Conservation (phyloP, 2,113 vertebrate species). For the Phoxinus phoxinus region DNA sequence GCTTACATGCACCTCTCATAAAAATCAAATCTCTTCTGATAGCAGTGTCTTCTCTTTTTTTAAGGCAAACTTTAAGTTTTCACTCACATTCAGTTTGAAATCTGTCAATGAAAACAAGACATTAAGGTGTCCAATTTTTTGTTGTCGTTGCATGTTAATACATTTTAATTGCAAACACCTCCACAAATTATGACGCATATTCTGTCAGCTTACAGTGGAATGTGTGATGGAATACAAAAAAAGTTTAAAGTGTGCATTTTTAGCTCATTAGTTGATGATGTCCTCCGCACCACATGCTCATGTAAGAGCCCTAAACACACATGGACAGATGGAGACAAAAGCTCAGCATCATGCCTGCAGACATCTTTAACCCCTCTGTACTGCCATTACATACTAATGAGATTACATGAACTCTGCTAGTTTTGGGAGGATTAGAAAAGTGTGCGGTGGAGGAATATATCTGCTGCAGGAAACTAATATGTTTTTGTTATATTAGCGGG, state of each 20-base stretch:
- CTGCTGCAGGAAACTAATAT: neutral
- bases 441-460: neutral
- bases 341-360: slow-evolving; percentile 43
- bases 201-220: neutral
- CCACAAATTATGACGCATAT: neutral
- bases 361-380: slow-evolving; percentile 45
- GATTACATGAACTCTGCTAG: slow-evolving; percentile 32
- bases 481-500: neutral
- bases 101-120: neutral
- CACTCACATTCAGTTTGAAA: neutral
- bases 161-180: neutral
- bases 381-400: slow-evolving; percentile 52
- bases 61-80: neutral
- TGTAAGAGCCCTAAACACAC: slow-evolving; percentile 16
- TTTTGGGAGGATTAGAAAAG: neutral
- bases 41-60: neutral
- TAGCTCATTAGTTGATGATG: slow-evolving; percentile 52
- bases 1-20: slow-evolving; percentile 5
- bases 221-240: neutral
- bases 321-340: slow-evolving; percentile 44
- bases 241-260: slow-evolving; percentile 30
- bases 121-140: neutral
- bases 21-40: neutral
- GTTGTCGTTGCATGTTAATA: neutral
- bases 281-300: neutral